A percentile compares a stretch with the other conserved stretches of the same genome.
Evolutionary conservation across 1,140 invertebrate species (phyloP).

Genomic region (Drosophila eugracilis): DNA sequence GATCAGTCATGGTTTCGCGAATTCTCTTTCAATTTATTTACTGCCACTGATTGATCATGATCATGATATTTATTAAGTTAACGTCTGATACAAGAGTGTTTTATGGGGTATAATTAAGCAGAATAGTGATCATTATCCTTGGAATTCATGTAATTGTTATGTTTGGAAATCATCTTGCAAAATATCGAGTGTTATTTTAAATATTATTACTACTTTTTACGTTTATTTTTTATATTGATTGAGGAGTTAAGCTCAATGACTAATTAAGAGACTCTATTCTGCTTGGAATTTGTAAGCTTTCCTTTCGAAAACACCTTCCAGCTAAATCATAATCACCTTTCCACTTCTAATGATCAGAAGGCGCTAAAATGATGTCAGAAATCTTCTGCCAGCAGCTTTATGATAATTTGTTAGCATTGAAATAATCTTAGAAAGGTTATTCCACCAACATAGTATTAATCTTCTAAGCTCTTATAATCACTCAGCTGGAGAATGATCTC

Average conservation of each 20-base stretch:
- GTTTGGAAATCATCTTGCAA: constrained; percentile 12
- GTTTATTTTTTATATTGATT: neutral
- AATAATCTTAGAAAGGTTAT: constrained; percentile 20
- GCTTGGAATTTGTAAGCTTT: too few relatives aligned
- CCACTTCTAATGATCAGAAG: constrained; percentile 1
- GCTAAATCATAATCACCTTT: neutral
- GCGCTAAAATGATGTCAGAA: constrained; percentile 24
- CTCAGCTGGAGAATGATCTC: constrained; percentile 33
- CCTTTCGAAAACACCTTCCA: too few relatives aligned
- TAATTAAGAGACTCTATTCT: too few relatives aligned
- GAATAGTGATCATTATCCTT: constrained; percentile 23
- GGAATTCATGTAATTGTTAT: constrained; percentile 1
- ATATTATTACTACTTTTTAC: neutral
- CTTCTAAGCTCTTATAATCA: constrained; percentile 14
- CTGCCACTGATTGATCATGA: constrained; percentile 25
- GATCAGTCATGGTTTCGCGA: constrained; percentile 41
- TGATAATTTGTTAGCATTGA: constrained; percentile 9
- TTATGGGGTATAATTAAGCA: constrained; percentile 16
- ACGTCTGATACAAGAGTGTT: neutral
- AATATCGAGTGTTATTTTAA: neutral
- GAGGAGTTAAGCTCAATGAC: too few relatives aligned
- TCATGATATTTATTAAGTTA: constrained; percentile 8
- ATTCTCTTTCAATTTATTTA: constrained; percentile 39
- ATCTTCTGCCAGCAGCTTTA: constrained; percentile 1
- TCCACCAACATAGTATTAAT: constrained; percentile 8